Evolutionary conservation across 2,797 vertebrate species (phyloP), one percentile per base, ranked within the genome.

Genomic region (Melanogrammus aeglefinus): DNA sequence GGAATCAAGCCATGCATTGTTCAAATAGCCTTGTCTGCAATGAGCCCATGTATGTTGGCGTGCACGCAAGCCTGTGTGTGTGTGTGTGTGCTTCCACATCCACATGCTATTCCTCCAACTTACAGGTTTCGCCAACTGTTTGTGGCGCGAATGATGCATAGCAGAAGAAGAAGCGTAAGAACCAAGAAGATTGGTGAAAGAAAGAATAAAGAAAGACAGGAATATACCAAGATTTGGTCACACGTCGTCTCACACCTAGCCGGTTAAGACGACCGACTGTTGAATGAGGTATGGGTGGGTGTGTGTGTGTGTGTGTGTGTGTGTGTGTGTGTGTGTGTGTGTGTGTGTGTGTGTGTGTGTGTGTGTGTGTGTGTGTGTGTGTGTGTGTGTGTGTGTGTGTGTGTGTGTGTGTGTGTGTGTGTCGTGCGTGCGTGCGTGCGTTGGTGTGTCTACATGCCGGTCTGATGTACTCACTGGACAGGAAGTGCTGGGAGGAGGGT

Each of bases 401-500:
- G 57, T 24, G 6, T 63, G 57, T 24, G 57, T 63, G 13, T 39
- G 80, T 21, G 3, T 51, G 3, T 51, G 16, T 4, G 3, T 51
- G 21, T 63, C n/a, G n/a, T n/a, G n/a, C n/a, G n/a, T n/a, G n/a
- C n/a, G n/a, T n/a, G n/a, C n/a, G n/a, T n/a, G n/a, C n/a, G 57
- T 24, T 21, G n/a, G 57, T 24, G 47, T 76, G 47, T 63, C 71
- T 75, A 63, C 72, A n/a, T 39, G 70, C 1, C 13, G 76, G 41
- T 75, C 66, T 72, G 47, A 12, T 12, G 44, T 88, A 96, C 98
- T 96, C 94, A 99, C 98, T 96, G 84, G 97, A 98, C 85, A 99
- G 96, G 90, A 99, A 99, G 91, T 98, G 96, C 86, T 99, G 97
- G 29, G 98, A 99, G 72, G 96, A 93, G 63, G 97, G 97, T 80